phyloP scores from a whole-genome alignment of 2,113 vertebrate genomes.

The Podilymbus podiceps region DNA sequence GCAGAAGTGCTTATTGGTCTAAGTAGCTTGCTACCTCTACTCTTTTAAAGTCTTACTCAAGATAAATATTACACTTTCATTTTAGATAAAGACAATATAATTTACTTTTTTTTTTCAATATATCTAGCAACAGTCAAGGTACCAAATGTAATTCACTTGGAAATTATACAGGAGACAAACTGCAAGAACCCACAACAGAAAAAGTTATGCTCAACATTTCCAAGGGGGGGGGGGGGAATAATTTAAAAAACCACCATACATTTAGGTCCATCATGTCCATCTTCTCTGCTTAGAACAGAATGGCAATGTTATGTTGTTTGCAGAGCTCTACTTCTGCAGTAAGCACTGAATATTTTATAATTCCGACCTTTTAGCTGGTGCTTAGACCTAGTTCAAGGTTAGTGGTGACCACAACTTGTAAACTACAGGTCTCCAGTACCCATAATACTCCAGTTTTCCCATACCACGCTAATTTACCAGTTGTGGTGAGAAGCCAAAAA shows the following conservation, averaged over 20 bases:
- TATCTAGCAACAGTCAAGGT: not conserved
- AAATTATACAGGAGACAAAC: not conserved
- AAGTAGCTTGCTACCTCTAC: not conserved
- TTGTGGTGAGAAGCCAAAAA: not conserved
- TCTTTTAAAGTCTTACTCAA: not conserved
- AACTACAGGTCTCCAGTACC: not conserved
- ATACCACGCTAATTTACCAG: not conserved
- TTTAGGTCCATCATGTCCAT: not conserved
- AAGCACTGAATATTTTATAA: not conserved
- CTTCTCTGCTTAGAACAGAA: not conserved
- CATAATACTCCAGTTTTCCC: not conserved
- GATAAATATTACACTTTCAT: not conserved
- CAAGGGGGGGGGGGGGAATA: not conserved
- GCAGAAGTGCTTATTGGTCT: not conserved
- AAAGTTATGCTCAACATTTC: not conserved
- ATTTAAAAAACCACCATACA: not conserved
- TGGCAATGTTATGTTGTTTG: not conserved
- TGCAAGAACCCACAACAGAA: not conserved
- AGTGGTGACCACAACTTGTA: not conserved
- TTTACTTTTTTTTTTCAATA: not conserved
- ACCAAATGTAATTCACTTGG: not conserved
- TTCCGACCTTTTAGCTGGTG: not conserved
- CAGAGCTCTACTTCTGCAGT: not conserved
- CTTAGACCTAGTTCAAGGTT: not conserved
- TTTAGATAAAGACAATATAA: not conserved